These are phyloP conservation scores for Cheumatopsyche charites DNA, from an alignment of 1,140 invertebrate species.

Conservation along the genomic window DNA sequence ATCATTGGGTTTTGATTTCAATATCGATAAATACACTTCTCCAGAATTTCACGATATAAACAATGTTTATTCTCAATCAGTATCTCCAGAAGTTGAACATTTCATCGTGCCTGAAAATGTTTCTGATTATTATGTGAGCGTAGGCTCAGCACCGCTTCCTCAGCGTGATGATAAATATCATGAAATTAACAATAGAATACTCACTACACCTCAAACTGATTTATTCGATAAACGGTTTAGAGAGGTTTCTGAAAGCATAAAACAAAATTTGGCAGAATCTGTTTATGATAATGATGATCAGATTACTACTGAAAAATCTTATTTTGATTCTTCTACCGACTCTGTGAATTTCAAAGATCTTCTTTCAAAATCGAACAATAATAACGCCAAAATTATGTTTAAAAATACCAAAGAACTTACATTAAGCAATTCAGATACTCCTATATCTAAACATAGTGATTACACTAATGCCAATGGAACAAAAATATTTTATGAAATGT, in stretches of 20 bases:
- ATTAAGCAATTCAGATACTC: conserved; percentile 38
- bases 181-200: conserved; percentile 18
- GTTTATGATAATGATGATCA: conserved; percentile 34
- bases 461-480: conserved; percentile 35
- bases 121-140: conserved; percentile 45
- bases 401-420: conserved; percentile 46
- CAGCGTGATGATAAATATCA: conserved; percentile 5
- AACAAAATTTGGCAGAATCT: conserved; percentile 44
- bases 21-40: conserved; percentile 48
- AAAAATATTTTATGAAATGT: conserved; percentile 45
- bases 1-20: conserved; percentile 39
- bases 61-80: conserved; percentile 46
- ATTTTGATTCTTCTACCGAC: background rate
- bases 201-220: conserved; percentile 39
- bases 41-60: conserved; percentile 47
- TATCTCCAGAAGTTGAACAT: conserved; percentile 46
- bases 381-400: conserved; percentile 41
- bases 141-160: conserved; percentile 31
- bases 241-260: conserved; percentile 46
- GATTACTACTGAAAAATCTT: background rate
- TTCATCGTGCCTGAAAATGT: conserved; percentile 46
- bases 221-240: conserved; percentile 43
- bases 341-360: conserved; percentile 43
- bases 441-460: conserved; percentile 31
- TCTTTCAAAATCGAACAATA: conserved; percentile 34